phyloP scores from a whole-genome alignment of 2,113 vertebrate genomes.

The Psittacus erithacus region DNA sequence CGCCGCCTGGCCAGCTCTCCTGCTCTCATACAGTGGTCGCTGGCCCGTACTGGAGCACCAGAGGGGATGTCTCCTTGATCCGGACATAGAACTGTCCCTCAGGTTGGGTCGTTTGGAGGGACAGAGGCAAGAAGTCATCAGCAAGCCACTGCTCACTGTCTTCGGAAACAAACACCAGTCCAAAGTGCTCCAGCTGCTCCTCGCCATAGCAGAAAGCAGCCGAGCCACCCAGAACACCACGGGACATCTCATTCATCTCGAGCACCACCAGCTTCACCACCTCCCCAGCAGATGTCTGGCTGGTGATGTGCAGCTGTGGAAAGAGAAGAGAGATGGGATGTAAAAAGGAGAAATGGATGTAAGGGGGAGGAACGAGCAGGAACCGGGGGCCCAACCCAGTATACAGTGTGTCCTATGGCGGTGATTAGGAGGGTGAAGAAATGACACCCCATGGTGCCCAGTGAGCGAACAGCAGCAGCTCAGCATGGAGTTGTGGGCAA shows the following conservation, averaged over 20 bases:
- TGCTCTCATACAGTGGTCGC: conserved; percentile 86
- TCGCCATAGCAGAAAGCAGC: conserved; percentile 72
- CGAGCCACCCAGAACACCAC: conserved; percentile 57
- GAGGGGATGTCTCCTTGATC: conserved; percentile 86
- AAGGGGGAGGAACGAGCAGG: background rate
- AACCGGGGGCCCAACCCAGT: background rate
- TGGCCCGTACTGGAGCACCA: conserved; percentile 81
- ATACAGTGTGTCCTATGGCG: accelerated
- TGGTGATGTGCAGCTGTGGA: conserved; percentile 82
- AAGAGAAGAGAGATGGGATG: background rate
- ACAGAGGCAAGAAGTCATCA: conserved; percentile 83
- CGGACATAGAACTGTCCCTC: conserved; percentile 85
- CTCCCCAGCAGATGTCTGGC: conserved; percentile 80
- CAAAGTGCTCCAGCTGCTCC: conserved; percentile 88
- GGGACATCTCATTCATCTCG: conserved; percentile 83
- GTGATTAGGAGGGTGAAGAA: background rate
- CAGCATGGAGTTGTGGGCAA: accelerated
- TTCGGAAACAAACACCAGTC: conserved; percentile 80
- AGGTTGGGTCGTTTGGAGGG: conserved; percentile 83
- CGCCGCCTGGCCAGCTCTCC: background rate
- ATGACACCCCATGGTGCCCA: accelerated
- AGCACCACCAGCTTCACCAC: conserved; percentile 88
- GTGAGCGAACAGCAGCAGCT: background rate
- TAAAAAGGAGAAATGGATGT: background rate
- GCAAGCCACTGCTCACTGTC: conserved; percentile 86